A percentile compares a stretch with the other conserved stretches of the same genome.
phyloP scores from a whole-genome alignment of 2,797 vertebrate species.

The Coranthus polyacanthus region DNA sequence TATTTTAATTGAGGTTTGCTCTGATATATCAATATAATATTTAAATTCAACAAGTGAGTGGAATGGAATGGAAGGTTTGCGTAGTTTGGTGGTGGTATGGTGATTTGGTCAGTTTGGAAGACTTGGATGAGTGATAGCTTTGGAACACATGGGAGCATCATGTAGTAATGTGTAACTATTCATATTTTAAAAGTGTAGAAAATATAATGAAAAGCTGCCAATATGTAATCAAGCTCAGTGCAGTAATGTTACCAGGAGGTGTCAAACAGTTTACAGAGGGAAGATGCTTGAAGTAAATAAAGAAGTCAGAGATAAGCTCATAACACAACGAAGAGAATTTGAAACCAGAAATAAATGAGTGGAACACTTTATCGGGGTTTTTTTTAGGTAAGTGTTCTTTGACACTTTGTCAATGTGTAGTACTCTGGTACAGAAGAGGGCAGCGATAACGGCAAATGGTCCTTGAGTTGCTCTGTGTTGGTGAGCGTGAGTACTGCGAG shows the following conservation, averaged over 20 bases:
- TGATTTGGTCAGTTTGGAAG: too few relatives aligned
- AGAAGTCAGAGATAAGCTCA: background rate
- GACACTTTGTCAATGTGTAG: background rate
- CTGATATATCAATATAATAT: too few relatives aligned
- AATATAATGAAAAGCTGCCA: background rate
- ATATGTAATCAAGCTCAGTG: background rate
- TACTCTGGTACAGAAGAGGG: background rate
- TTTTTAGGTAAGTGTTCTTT: background rate
- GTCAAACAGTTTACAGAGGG: background rate
- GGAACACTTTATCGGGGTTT: background rate
- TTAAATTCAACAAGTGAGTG: too few relatives aligned
- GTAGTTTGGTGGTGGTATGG: too few relatives aligned
- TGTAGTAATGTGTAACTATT: background rate
- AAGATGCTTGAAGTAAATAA: slow-evolving; percentile 9
- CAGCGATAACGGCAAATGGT: slow-evolving; percentile 20
- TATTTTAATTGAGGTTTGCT: too few relatives aligned
- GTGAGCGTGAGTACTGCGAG: background rate
- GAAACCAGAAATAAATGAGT: background rate
- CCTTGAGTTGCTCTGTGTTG: slow-evolving; percentile 16
- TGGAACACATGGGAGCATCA: background rate
- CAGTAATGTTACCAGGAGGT: background rate
- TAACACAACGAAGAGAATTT: background rate
- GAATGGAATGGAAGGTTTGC: too few relatives aligned
- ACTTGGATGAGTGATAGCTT: too few relatives aligned
- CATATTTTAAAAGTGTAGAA: background rate